Evolutionary conservation across 2,113 vertebrate genomes (phyloP), one percentile per base, ranked within the genome.

Genomic region (Typhlomys cinereus): DNA sequence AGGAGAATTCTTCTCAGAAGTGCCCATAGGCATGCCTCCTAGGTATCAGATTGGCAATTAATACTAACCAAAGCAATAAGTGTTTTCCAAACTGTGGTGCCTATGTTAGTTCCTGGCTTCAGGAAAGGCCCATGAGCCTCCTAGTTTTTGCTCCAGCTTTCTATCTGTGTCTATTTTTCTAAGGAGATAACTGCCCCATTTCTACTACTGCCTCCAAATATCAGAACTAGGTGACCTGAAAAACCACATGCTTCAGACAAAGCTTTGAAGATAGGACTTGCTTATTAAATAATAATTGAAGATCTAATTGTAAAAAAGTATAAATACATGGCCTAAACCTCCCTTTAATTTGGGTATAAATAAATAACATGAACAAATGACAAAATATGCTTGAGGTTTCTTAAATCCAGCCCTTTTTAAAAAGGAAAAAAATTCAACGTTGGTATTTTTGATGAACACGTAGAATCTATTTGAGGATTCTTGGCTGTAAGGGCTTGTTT

Each of bases 261-360:
- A 7, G 4, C 17, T 1, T 17, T 46, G 31, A 57, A 31, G 21
- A 92, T 4, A 41, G 15, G 29, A 70, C 88, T 48, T 23, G 20
- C 54, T 67, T 44, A 73, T 50, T 4, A 2, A 70, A 17, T 1
- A 76, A 75, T 2, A 2, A 36, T 6, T 25, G 34, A 73, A 52
- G 39, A 31, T 41, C 39, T 54, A 20, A 39, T 6, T 57, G 69
- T 0, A 1, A 73, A 41, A 79, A 87, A 78, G 54, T 61, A 73
- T 62, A 11, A 25, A 67, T 82, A 89, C 10, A 5, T 81, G 76
- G 81, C 25, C 50, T 83, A 75, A 88, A 82, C 92, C 90, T 92
- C 50, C 70, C 64, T 85, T n/a, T 50, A 86, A 91, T 86, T 89
- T 81, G 85, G 2, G 21, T 82, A 57, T 80, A 50, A 96, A 95